Base-by-base conservation (phyloP, 1,140 invertebrate species). In the Drosophila sp. region DNA sequence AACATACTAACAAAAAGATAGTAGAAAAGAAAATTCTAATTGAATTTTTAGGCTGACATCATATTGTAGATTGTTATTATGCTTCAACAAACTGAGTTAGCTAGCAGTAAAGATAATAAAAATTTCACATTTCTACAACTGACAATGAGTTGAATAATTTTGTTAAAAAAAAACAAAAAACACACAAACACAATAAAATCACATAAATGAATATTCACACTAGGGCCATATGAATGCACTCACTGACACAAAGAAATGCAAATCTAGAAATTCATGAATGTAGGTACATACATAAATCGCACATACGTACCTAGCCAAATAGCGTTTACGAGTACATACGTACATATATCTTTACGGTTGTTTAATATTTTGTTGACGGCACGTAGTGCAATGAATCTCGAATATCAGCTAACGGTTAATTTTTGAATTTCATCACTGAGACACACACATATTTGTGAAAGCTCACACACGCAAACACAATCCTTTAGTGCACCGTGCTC, bases 191-290 rank as follows among this genome's bases (percentile, higher is more conserved):
- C 68, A 72, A 82, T 79, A 71, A 81, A 86, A 87, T 82, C 68
- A 68, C 71, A 87, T 79, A 83, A 79, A 82, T 38, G 76, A 68
- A 83, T 66, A 76, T 86, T 75, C 69, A 73, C 81, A 77, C 72
- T 84, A 67, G 80, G 4, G 23, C 41, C 75, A 38, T 66, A 64
- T 65, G 35, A 76, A 75, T 84, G 73, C 77, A 77, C 72, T 77
- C 66, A 69, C 70, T 60, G 38, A 44, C 50, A 72, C 25, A 47
- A 33, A 33, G 50, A 56, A 6, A 35, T 35, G 8, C 35, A 38
- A 11, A 1, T 17, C 17, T 17, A 17, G 17, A 17, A 17, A 17
- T 17, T 17, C 17, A 17, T 17, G 17, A 17, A 17, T 17, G 17
- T 17, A 17, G 17, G 17, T 17, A 17, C 17, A 17, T 17, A 17